Evolutionary conservation across 1,140 invertebrate genomes (phyloP), one percentile per base, ranked within the genome.

Genomic region (Aphelinus atriplicis): DNA sequence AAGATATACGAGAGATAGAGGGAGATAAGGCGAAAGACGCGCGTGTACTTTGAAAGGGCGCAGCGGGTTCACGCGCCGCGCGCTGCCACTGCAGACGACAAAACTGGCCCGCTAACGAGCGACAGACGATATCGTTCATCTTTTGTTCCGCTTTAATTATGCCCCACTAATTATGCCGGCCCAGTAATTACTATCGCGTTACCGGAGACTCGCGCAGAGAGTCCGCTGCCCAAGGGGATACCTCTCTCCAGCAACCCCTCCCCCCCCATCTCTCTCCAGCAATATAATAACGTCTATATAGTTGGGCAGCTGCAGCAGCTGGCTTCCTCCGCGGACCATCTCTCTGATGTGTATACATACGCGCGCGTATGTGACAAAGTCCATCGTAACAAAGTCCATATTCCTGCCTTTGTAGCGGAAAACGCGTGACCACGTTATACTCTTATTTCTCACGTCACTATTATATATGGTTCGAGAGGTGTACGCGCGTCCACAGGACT

Each of bases 71-170:
- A 26, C 26, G 26, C 26, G 26, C 26, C 26, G 26, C 26, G 26
- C 26, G 26, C 26, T 26, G 26, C 26, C 26, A 26, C 26, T 26
- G 26, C 26, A 26, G 26, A 83, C 80, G 78, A 79, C 83, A 83
- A 84, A 85, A 85, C 81, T 83, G 4, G 82, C 82, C 81, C 80
- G 79, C 83, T 85, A 85, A 85, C 83, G 82, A 85, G 84, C 81
- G 84, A 84, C 82, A 85, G 83, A 83, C 82, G 81, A 84, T 85
- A 85, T 84, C 82, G 81, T 84, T 85, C 84, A 85, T 85, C 84
- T 85, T 85, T 84, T 83, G 81, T 82, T 79, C 79, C 73, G 82
- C 81, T 84, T 84, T 84, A 84, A 84, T 84, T 84, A 84, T 84
- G 80, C 81, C 81, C 81, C 81, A 84, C 82, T 85, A 84, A 85